Evolutionary conservation across 2,113 vertebrate species (phyloP), one percentile per base, ranked within the genome.

Genomic region (Ibidorhyncha struthersii): DNA sequence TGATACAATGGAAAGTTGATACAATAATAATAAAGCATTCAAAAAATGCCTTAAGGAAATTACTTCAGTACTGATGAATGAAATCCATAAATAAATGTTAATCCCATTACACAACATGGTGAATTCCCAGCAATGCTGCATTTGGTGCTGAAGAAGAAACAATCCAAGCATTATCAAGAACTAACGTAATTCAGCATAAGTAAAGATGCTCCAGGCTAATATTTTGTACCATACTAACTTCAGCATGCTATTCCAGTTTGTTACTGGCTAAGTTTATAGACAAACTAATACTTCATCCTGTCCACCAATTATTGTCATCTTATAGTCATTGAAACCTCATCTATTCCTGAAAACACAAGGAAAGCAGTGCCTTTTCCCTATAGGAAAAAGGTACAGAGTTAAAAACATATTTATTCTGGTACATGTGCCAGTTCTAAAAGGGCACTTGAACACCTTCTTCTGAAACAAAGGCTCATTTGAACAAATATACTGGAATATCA

Each of bases 51-150:
- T 91, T 82, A 49, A 82, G 94, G 91, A 96, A 94, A 94, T 96
- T 2, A 97, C 93, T 96, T 97, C 96, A 96, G 78, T 80, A 79
- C 73, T 38, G 70, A 94, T 87, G 89, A 96, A 96, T 84, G 70
- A 95, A 87, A 89, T 94, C n/a, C 84, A 88, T 82, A 96, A 97
- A 97, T 89, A 95, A 95, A 87, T 50, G 19, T 40, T 91, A 94
- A 83, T 84, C 50, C 61, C 6, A 0, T 95, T 97, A 86, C 78
- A 85, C 70, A 94, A 91, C 38, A 47, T 8, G 50, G 86, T 91
- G 62, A 94, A 94, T 96, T 96, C 89, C 72, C 86, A 94, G 83
- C 91, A 97, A 56, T 52, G 41, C 61, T 83, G 36, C 41, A 55
- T 81, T 94, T 86, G 20, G 40, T 87, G 70, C 78, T 0, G 4